Percentiles rank a stretch among this genome's conserved stretches.
Evolutionary conservation across 2,888 invertebrate species (phyloP).

Genomic region (Strigamia maritima): DNA sequence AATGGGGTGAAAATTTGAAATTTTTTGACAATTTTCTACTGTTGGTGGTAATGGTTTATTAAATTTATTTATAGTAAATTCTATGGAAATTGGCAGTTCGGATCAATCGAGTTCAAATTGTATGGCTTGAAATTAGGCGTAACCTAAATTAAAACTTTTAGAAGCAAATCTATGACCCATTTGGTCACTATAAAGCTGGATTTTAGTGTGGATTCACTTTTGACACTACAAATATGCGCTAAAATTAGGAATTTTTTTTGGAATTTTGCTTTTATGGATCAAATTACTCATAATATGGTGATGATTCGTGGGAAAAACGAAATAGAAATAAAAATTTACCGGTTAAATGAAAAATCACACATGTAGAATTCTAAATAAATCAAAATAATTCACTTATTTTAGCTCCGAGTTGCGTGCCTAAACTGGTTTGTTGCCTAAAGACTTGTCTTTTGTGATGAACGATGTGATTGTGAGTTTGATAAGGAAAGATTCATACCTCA

Average conservation of each 20-base stretch:
- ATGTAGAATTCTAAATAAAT: no score
- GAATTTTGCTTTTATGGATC: no score
- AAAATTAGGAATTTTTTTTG: no score
- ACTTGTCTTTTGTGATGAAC: conserved; percentile 6
- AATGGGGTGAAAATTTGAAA: neutral
- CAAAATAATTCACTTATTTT: neutral
- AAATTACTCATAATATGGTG: no score
- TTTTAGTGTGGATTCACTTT: neutral
- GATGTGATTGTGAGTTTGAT: neutral
- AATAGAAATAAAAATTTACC: no score
- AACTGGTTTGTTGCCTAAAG: conserved; percentile 2
- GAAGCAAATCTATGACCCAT: neutral
- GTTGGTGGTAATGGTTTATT: neutral
- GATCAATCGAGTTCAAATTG: conserved; percentile 1
- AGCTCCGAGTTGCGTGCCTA: neutral
- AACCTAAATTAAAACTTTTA: neutral
- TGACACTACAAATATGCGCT: neutral
- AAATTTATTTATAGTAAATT: neutral
- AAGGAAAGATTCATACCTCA: neutral
- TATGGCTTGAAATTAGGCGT: neutral
- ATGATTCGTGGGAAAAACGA: no score
- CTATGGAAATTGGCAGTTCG: neutral
- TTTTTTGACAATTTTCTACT: neutral
- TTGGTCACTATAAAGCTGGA: neutral
- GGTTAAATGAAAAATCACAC: no score